Conservation (phyloP, 2,113 vertebrate species). For the Hemichromis elongatus region DNA sequence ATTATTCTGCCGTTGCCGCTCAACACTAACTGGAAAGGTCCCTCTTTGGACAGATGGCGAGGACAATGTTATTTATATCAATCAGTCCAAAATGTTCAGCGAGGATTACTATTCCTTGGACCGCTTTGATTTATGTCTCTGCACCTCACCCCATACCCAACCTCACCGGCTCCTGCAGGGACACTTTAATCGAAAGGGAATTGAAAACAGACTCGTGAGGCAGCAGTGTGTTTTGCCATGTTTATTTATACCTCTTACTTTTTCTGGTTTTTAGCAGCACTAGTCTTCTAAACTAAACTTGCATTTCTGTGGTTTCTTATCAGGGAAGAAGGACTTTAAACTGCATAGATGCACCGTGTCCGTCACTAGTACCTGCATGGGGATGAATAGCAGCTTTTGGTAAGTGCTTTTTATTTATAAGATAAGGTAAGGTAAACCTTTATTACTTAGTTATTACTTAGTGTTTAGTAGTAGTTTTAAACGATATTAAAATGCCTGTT, state of each 20-base stretch:
- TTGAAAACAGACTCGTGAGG: constrained; percentile 58
- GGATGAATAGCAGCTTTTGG: background rate
- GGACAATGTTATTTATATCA: constrained; percentile 99
- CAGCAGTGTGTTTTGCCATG: constrained; percentile 48
- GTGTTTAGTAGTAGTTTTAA: no score
- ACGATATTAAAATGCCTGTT: background rate
- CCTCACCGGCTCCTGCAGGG: constrained; percentile 60
- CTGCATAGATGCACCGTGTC: background rate
- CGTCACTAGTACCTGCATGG: background rate
- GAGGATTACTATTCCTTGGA: constrained; percentile 99
- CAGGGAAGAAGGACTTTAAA: background rate
- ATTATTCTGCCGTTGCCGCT: constrained; percentile 99
- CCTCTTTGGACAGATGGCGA: constrained; percentile 99
- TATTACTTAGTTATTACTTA: no score
- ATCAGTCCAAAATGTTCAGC: constrained; percentile 99
- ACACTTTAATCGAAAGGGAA: constrained; percentile 68
- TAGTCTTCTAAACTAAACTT: constrained; percentile 7
- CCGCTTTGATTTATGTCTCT: constrained; percentile 98
- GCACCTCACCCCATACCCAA: constrained; percentile 70
- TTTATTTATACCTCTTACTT: constrained; percentile 55
- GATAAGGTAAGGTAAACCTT: no score
- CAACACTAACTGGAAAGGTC: constrained; percentile 99
- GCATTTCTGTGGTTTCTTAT: background rate
- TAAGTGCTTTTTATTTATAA: background rate
- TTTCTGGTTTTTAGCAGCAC: background rate